These are phyloP conservation scores for Diprion similis DNA, from an alignment of 1,140 invertebrate genomes.

Conservation along the genomic window DNA sequence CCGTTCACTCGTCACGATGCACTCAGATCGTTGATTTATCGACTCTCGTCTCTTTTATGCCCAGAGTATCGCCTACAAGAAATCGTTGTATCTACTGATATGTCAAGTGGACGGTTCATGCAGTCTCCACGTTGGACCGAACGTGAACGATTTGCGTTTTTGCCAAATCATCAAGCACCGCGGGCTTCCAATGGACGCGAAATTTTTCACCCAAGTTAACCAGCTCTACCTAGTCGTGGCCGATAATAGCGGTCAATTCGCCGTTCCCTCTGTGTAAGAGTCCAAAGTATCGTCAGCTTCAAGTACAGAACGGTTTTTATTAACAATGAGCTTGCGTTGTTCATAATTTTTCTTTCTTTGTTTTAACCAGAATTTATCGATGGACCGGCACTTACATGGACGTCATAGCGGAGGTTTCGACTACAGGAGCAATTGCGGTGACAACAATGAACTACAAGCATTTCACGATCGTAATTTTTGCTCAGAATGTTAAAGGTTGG, in stretches of 20 bases:
- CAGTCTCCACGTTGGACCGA: slow-evolving; percentile 29
- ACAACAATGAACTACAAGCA: slow-evolving; percentile 30
- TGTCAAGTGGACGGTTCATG: slow-evolving; percentile 33
- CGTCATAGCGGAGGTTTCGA: slow-evolving; percentile 24
- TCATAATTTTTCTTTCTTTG: too few species aligned
- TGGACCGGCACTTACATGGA: slow-evolving; percentile 51
- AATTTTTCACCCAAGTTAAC: slow-evolving; percentile 35
- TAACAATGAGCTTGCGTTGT: not conserved
- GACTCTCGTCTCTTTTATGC: too few species aligned
- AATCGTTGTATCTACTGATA: slow-evolving; percentile 34
- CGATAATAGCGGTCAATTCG: slow-evolving; percentile 24
- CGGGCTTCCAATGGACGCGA: slow-evolving; percentile 34
- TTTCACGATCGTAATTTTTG: slow-evolving; percentile 40
- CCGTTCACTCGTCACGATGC: too few species aligned
- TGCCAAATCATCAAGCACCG: slow-evolving; percentile 31
- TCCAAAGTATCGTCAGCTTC: not conserved
- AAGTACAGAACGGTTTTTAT: not conserved
- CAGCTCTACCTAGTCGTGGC: slow-evolving; percentile 40
- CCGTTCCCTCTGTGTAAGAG: slow-evolving; percentile 36
- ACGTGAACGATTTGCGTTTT: slow-evolving; percentile 21
- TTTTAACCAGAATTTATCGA: slow-evolving; percentile 43
- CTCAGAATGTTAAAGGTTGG: slow-evolving; percentile 18
- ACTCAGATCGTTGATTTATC: too few species aligned
- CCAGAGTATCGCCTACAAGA: slow-evolving; percentile 37
- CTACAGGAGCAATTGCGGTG: slow-evolving; percentile 30